These are phyloP conservation scores for Tetragonula carbonaria DNA, from an alignment of 2,888 invertebrate genomes.

Conservation along the genomic window DNA sequence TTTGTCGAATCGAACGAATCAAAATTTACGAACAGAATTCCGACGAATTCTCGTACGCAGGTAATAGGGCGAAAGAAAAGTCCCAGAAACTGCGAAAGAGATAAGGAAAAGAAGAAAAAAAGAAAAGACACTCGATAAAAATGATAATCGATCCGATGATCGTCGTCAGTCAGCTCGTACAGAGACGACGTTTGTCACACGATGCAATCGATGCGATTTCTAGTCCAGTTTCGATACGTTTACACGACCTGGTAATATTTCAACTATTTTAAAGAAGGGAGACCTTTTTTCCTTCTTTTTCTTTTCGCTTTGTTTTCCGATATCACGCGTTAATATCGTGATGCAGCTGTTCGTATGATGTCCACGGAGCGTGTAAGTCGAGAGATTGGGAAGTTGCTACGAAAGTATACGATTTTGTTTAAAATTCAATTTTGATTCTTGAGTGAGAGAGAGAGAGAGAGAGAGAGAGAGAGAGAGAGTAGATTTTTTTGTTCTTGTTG, in stretches of 20 bases:
- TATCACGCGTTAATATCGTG: not conserved
- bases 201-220: not conserved
- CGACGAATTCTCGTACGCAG: too few relatives aligned
- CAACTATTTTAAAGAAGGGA: not conserved
- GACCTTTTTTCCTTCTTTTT: not conserved
- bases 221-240: not conserved
- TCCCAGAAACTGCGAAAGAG: too few relatives aligned
- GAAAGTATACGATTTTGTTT: not conserved
- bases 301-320: not conserved
- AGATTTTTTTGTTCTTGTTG: not conserved
- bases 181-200: not conserved
- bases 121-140: not conserved
- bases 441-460: not conserved
- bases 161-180: constrained; percentile 35
- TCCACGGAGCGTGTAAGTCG: not conserved
- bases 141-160: not conserved
- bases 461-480: not conserved
- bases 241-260: constrained; percentile 1
- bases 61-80: too few relatives aligned
- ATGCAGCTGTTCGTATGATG: not conserved
- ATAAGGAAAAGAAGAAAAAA: too few relatives aligned
- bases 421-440: not conserved
- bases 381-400: not conserved
- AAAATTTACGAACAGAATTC: too few relatives aligned
- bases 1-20: too few relatives aligned